phyloP scores from a whole-genome alignment of 2,113 vertebrate genomes.

The Puffinus mauretanicus region DNA sequence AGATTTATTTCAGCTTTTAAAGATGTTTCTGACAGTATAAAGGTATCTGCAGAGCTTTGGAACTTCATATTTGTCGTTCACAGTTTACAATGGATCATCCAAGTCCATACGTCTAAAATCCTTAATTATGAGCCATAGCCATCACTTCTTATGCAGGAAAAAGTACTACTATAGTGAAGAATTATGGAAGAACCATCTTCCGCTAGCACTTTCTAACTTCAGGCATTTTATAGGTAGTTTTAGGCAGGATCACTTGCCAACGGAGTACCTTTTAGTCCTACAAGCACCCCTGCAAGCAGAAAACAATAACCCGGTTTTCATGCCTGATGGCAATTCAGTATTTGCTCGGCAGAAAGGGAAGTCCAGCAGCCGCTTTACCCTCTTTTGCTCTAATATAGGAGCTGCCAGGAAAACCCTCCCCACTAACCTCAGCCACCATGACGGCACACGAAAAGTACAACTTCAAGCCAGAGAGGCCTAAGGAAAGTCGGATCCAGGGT shows the following conservation, averaged over 20 bases:
- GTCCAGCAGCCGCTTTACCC: neutral
- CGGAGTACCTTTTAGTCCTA: neutral
- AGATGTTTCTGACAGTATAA: neutral
- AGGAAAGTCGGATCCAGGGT: neutral
- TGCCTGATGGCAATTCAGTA: neutral
- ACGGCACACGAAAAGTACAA: rapidly evolving
- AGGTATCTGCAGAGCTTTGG: neutral
- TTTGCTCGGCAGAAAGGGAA: neutral
- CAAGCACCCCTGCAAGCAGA: neutral
- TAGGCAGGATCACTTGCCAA: neutral
- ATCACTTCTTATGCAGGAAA: neutral
- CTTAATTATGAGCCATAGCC: neutral
- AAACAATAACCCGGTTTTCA: neutral
- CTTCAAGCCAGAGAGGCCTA: neutral
- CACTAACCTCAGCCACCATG: neutral
- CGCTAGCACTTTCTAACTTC: neutral
- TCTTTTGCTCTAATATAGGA: neutral
- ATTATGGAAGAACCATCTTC: neutral
- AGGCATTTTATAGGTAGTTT: neutral
- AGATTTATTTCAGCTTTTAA: neutral
- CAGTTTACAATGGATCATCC: neutral
- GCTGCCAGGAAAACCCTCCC: neutral
- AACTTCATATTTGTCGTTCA: neutral
- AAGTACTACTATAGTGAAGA: neutral
- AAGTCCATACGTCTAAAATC: neutral